Percentiles rank a stretch among this genome's conserved stretches.
phyloP scores from a whole-genome alignment of 53 echinoderm and acorn worm species.

The Stichopus horrens region DNA sequence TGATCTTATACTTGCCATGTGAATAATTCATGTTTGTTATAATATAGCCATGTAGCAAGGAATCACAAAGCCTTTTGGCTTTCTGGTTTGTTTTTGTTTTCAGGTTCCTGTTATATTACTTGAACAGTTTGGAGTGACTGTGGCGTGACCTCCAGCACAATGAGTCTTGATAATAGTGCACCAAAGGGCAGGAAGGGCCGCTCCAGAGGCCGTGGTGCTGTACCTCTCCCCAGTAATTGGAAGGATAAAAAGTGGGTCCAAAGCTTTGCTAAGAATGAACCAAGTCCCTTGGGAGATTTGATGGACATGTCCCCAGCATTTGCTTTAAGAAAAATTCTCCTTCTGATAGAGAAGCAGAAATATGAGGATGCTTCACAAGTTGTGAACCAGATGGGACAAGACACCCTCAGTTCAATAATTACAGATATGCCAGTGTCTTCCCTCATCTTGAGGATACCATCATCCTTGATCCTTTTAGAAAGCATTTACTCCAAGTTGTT shows the following conservation, averaged over 20 bases:
- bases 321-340: slow-evolving; percentile 72
- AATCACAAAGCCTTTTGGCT: too few relatives aligned
- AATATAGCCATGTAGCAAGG: too few relatives aligned
- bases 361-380: slow-evolving; percentile 86
- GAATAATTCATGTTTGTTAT: too few relatives aligned
- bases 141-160: background rate
- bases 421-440: slow-evolving; percentile 67
- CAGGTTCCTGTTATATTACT: background rate
- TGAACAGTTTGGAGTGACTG: background rate
- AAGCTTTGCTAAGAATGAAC: slow-evolving; percentile 76
- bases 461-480: slow-evolving; percentile 69
- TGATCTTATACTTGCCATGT: too few relatives aligned
- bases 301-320: slow-evolving; percentile 85
- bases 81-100: background rate
- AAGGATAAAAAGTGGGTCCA: slow-evolving; percentile 84
- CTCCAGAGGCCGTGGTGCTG: slow-evolving; percentile 2
- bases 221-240: slow-evolving; percentile 51
- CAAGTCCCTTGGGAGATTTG: slow-evolving; percentile 76
- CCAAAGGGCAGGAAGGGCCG: background rate
- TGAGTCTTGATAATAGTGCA: slow-evolving; percentile 25
- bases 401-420: slow-evolving; percentile 61
- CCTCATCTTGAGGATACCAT: slow-evolving; percentile 71
- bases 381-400: slow-evolving; percentile 76
- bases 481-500: slow-evolving; percentile 90
- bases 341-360: slow-evolving; percentile 85